phyloP scores from a whole-genome alignment of 2,797 vertebrate genomes.

The Petrocephalus sullivani region DNA sequence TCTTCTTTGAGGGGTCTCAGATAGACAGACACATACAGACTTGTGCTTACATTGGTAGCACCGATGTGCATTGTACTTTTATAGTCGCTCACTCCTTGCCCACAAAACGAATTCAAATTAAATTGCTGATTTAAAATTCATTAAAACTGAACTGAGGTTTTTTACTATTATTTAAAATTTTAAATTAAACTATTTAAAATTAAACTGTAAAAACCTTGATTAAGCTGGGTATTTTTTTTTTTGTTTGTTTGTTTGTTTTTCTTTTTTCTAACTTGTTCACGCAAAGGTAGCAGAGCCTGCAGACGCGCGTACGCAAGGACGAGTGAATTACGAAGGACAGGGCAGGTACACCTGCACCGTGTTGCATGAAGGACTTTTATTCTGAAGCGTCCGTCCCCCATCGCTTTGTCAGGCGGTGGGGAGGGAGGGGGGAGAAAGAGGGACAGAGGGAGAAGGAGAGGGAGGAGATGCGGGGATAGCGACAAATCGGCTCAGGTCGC shows the following conservation, averaged over 20 bases:
- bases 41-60: not conserved
- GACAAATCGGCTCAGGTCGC: not conserved
- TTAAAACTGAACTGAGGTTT: not conserved
- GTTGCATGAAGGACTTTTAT: slow-evolving; percentile 3
- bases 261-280: not conserved
- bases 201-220: not conserved
- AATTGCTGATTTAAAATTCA: not conserved
- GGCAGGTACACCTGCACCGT: not conserved
- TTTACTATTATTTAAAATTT: not conserved
- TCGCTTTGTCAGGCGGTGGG: not conserved
- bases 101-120: not conserved
- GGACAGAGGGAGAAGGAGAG: not conserved
- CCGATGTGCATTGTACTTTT: not conserved
- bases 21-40: not conserved
- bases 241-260: not conserved
- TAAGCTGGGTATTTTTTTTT: not conserved
- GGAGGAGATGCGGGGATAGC: not conserved
- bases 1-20: not conserved
- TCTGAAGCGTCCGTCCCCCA: slow-evolving; percentile 3
- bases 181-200: too few species aligned
- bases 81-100: not conserved
- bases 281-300: not conserved
- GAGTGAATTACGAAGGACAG: not conserved
- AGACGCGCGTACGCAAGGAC: not conserved
- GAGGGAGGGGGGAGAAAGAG: not conserved